Evolutionary conservation across 2,113 vertebrate genomes (phyloP).

Genomic region (Sebastes fasciatus): DNA sequence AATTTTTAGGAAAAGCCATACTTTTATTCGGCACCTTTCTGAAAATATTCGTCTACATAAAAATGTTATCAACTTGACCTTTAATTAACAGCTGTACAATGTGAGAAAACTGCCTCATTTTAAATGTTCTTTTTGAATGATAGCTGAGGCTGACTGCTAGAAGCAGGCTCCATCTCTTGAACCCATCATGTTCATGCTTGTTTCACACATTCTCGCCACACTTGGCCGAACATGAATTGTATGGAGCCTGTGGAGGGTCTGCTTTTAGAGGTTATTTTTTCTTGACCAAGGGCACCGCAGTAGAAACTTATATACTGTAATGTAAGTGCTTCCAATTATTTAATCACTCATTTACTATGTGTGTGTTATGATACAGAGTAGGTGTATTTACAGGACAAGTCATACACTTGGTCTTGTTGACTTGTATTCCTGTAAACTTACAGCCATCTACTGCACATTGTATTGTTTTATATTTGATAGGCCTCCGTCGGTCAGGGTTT

Average conservation of each 20-base stretch:
- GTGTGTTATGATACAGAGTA: neutral
- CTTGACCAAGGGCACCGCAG: neutral
- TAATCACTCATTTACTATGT: neutral
- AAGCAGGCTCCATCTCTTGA: neutral
- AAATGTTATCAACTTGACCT: too few relatives aligned
- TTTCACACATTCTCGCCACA: neutral
- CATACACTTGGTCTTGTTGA: neutral
- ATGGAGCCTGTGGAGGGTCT: neutral
- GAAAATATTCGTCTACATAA: too few relatives aligned
- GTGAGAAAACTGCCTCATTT: neutral
- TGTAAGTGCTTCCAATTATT: constrained; percentile 14
- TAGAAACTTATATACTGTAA: neutral
- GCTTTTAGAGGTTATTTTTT: neutral
- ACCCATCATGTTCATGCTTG: neutral
- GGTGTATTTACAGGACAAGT: neutral
- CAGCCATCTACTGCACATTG: neutral
- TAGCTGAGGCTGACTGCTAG: neutral
- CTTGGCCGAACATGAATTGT: neutral
- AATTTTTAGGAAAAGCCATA: too few relatives aligned
- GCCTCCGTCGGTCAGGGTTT: too few relatives aligned
- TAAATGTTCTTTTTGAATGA: neutral
- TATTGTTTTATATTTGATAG: neutral
- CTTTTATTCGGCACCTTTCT: too few relatives aligned
- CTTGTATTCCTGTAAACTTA: neutral
- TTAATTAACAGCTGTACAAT: neutral